Evolutionary conservation across 2,888 invertebrate genomes (phyloP), one percentile per base, ranked within the genome.

Genomic region (Smittia aterrima): DNA sequence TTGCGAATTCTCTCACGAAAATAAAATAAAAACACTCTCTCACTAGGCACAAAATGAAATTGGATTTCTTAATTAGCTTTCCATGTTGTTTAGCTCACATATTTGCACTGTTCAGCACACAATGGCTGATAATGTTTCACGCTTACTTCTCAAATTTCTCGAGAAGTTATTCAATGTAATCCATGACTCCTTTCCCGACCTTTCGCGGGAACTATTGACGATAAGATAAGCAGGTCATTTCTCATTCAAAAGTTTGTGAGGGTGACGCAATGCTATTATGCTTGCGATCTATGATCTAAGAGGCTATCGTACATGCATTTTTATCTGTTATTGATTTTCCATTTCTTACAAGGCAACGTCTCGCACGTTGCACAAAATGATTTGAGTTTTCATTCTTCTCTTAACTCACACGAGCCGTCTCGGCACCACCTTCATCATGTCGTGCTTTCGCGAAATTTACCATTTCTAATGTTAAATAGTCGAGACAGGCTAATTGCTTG

Each of bases 11-110:
- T 47, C 47, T 6, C 47, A 47, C 47, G 11, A n/a, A 47, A 13
- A 47, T 47, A 3, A 47, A 47, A 47, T 11, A 16, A 47, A 2
- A 6, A 2, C 11, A 3, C 47, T 47, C n/a, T 47, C n/a, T 7
- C 38, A 9, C 38, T 38, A 38, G 6, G 4, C 6, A n/a, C 47
- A 47, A 47, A 32, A 9, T 9, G n/a, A 47, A 47, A 47, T 47
- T 47, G 47, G 47, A 47, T 47, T 47, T 47, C n/a, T 47, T 47
- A 47, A 47, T 47, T 47, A 47, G 47, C 16, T 47, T 47, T 47
- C 11, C 47, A 47, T 47, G 47, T 47, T 47, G 47, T 32, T 32
- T 9, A 47, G 47, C 16, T 47, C 47, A 47, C 16, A 47, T 16
- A 47, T 47, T 47, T 47, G 47, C 47, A 2, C 16, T 2, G 11